These are phyloP conservation scores for Syrista parreyssii DNA, from an alignment of 2,888 invertebrate species.

Conservation along the genomic window DNA sequence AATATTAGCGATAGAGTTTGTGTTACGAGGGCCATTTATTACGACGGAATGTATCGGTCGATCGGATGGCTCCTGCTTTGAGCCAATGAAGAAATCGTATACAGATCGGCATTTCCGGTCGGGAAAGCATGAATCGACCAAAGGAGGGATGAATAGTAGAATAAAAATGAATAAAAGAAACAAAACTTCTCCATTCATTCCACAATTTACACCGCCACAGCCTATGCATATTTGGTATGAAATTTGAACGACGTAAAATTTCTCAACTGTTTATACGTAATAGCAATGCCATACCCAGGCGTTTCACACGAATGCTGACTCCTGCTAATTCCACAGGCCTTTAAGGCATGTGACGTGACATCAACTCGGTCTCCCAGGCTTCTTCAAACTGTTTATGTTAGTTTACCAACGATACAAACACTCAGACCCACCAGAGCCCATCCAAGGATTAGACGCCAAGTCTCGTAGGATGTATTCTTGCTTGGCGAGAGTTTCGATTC, in stretches of 20 bases:
- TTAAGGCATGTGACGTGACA: constrained; percentile 27
- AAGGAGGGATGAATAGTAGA: background rate
- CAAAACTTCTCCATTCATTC: background rate
- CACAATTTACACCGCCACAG: background rate
- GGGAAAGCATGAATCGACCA: background rate
- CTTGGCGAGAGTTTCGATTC: background rate
- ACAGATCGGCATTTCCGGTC: background rate
- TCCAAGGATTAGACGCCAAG: background rate
- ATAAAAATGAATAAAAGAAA: background rate
- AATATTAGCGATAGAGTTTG: constrained; percentile 15
- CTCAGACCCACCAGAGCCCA: background rate
- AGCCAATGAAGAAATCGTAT: background rate
- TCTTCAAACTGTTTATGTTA: constrained; percentile 31
- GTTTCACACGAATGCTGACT: constrained; percentile 11
- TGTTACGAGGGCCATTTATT: constrained; percentile 15
- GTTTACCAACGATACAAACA: constrained; percentile 38
- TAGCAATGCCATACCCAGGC: background rate
- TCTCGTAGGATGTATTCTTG: background rate
- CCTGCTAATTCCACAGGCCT: constrained; percentile 18
- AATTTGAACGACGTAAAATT: background rate
- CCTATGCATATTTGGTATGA: background rate
- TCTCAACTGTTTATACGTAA: background rate
- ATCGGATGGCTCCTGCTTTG: background rate
- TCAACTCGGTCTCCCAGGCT: constrained; percentile 29
- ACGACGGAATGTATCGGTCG: constrained; percentile 7